These are phyloP conservation scores for Lathronympha strigana DNA, from an alignment of 2,888 invertebrate genomes.

Conservation along the genomic window DNA sequence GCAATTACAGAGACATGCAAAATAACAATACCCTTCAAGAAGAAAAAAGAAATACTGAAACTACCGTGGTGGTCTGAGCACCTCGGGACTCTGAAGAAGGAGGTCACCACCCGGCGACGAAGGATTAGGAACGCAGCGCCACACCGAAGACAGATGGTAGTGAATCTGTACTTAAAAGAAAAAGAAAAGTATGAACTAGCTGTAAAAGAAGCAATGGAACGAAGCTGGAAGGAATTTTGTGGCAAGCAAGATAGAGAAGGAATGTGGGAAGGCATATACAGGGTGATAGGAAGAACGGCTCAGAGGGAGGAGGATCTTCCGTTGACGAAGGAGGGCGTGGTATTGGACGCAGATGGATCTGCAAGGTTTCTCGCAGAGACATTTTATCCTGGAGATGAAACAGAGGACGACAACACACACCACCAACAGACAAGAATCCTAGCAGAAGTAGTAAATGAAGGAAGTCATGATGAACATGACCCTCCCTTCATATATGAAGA, in stretches of 20 bases:
- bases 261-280: slow-evolving; percentile 39
- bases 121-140: slow-evolving; percentile 1
- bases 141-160: not conserved
- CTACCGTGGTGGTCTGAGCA: not conserved
- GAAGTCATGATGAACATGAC: not conserved
- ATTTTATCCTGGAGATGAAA: slow-evolving; percentile 27
- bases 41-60: not conserved
- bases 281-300: slow-evolving; percentile 15
- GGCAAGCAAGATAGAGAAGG: slow-evolving; percentile 30
- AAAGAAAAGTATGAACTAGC: not conserved
- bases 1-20: not conserved
- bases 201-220: not conserved
- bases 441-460: not conserved
- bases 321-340: slow-evolving; percentile 18
- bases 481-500: not conserved
- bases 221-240: slow-evolving; percentile 23
- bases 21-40: not conserved
- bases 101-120: not conserved
- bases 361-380: slow-evolving; percentile 33
- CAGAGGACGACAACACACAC: not conserved
- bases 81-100: not conserved
- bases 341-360: slow-evolving; percentile 20
- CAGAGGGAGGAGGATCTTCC: slow-evolving; percentile 28
- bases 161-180: not conserved
- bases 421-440: not conserved